Base-by-base conservation (phyloP, 64 coral and sea anemone genomes). In the Stylophora pistillata region DNA sequence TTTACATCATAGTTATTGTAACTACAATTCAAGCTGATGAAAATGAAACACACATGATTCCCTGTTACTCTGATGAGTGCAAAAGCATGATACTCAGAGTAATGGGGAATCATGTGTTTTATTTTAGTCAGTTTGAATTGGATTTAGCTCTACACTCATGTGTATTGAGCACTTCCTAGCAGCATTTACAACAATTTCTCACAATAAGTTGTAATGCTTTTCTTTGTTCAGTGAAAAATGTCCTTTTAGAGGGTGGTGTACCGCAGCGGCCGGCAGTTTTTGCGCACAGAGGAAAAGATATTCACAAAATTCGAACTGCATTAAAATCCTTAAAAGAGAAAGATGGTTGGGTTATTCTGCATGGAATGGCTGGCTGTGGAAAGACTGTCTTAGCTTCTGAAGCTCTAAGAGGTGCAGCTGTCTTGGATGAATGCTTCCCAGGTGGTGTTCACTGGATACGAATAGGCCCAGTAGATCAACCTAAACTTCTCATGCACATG, bases 281-380 rank as follows among this genome's bases (percentile, higher is more conserved):
- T 63, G 92, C 93, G 17, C 86, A 93, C 55, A 89, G 97, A 78
- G 86, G 81, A 68, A 73, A 84, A 47, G 93, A 95, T 27, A 71
- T 92, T 29, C 93, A 95, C 56, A 95, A 89, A 56, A 79, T 95
- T 16, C 86, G 61, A 30, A 93, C 90, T 64, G 97, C 97, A 20
- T 65, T 99, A 60, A 74, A 88, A 55, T 93, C 97, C 4, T 55
- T 99, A 23, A 79, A 85, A 30, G 82, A 99, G 13, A 88, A 28
- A 20, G 97, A 95, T 65, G 97, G 93, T 2, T 99, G 97, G 97
- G 97, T 99, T 21, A 95, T 99, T 71, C 55, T 95, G 7, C 97
- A 99, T 59, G 97, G 97, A 15, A 99, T 99, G 97, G 97, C 97
- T 29, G 97, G 97, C 0, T 99, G 97, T 58, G 97, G 97, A 10